Evolutionary conservation across 2,888 invertebrate species (phyloP), one percentile per base, ranked within the genome.

Genomic region (Argynnis bischoffii): DNA sequence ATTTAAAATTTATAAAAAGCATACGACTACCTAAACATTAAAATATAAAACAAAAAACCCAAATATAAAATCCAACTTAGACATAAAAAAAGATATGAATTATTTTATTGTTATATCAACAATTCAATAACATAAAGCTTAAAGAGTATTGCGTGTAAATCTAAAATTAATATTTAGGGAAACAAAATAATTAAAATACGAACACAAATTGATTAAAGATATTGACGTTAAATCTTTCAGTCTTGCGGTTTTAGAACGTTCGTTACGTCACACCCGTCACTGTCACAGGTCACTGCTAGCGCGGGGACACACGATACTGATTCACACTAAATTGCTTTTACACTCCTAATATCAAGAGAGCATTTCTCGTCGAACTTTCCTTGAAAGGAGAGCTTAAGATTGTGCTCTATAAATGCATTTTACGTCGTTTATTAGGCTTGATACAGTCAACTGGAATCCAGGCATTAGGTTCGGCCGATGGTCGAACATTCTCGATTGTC

Each of bases 171-270:
- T 50, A 51, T 50, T 51, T 35, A 64, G n/a, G 35, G 26, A 56
- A 64, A 59, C 6, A 50, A 50, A 63, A 66, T 46, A 18, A 54
- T 56, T 47, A 47, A 56, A 63, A 41, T 47, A 68, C 59, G 68
- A 68, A 64, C 64, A 68, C 68, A 67, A 63, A 54, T 53, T 47
- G 46, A 61, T 51, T 66, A 53, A 65, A 41, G 11, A 53, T 47
- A 55, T 69, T 63, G 68, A 68, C 59, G 63, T 63, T 63, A 50
- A 54, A 48, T 57, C 59, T 48, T 61, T 70, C 70, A 70, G 70
- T 70, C 70, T 70, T 70, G 55, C 61, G 53, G 63, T 51, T 65
- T 70, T 64, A 66, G 48, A 64, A 67, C 67, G 55, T 66, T 63
- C 59, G 15, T 60, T 51, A 61, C 48, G 48, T 59, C 64, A 67